Evolutionary conservation across 1,140 invertebrate genomes (phyloP).

Genomic region (Drosophila nigromelanica): DNA sequence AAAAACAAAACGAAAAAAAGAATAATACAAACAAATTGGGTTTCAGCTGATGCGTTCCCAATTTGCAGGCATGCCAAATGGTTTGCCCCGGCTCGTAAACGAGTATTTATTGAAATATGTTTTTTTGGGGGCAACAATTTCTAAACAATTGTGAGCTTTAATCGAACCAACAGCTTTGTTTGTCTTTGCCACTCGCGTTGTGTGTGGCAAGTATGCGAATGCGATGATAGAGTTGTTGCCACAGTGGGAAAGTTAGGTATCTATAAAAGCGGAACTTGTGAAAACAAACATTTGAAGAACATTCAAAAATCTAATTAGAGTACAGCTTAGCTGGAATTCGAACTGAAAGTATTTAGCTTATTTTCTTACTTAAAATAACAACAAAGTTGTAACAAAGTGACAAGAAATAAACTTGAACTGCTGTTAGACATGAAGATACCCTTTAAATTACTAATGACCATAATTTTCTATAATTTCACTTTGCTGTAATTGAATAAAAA

Average conservation of each 20-base stretch:
- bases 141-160: conserved; percentile 61
- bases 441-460: background rate
- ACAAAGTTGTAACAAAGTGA: conserved; percentile 13
- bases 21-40: conserved; percentile 65
- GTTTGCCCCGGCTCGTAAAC: conserved; percentile 35
- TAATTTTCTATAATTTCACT: background rate
- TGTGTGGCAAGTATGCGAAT: conserved; percentile 11
- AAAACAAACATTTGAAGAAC: conserved; percentile 6
- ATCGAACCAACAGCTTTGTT: conserved; percentile 59
- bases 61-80: conserved; percentile 57
- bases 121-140: conserved; percentile 48
- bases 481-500: too few relatives aligned
- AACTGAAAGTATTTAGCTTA: background rate
- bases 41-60: conserved; percentile 52
- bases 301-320: conserved; percentile 19
- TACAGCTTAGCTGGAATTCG: conserved; percentile 4
- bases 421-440: background rate
- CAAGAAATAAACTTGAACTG: background rate
- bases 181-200: conserved; percentile 30
- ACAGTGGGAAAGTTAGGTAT: conserved; percentile 1
- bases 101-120: conserved; percentile 47
- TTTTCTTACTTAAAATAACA: background rate
- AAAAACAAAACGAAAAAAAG: conserved; percentile 23
- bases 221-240: conserved; percentile 1
- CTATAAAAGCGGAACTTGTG: background rate